Conservation (phyloP, 2,797 vertebrate species). For the Bradypodion pumilum region DNA sequence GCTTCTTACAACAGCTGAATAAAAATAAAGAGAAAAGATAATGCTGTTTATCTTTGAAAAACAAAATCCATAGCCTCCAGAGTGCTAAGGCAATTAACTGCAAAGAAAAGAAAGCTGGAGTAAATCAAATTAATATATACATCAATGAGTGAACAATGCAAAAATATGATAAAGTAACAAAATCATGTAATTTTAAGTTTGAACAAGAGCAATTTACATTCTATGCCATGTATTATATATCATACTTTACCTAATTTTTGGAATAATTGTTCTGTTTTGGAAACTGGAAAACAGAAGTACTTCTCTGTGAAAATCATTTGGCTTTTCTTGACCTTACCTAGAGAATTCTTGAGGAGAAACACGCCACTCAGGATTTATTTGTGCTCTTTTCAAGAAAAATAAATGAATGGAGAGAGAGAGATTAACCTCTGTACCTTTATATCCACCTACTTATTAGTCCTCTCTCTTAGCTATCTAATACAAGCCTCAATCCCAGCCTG, state of each 20-base stretch:
- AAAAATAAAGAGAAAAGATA: conserved; percentile 2
- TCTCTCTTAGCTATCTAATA: neutral
- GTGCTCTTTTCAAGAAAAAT: neutral
- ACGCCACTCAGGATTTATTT: neutral
- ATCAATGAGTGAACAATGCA: neutral
- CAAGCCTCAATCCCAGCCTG: neutral
- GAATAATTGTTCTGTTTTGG: neutral
- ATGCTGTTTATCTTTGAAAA: neutral
- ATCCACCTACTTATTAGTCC: too few relatives aligned
- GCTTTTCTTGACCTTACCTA: neutral
- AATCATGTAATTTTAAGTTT: neutral
- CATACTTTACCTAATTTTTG: neutral
- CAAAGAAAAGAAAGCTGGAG: neutral
- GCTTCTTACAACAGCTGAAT: neutral
- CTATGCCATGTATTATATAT: neutral
- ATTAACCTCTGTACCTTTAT: neutral
- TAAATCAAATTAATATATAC: conserved; percentile 11
- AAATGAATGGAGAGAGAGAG: neutral
- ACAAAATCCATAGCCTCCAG: neutral
- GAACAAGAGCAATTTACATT: neutral
- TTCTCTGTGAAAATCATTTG: neutral
- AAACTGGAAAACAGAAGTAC: neutral
- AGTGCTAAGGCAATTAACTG: neutral
- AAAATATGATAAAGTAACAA: neutral
- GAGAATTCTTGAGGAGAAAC: neutral